Conservation (phyloP, 2,888 invertebrate species). For the Diogma glabrata region DNA sequence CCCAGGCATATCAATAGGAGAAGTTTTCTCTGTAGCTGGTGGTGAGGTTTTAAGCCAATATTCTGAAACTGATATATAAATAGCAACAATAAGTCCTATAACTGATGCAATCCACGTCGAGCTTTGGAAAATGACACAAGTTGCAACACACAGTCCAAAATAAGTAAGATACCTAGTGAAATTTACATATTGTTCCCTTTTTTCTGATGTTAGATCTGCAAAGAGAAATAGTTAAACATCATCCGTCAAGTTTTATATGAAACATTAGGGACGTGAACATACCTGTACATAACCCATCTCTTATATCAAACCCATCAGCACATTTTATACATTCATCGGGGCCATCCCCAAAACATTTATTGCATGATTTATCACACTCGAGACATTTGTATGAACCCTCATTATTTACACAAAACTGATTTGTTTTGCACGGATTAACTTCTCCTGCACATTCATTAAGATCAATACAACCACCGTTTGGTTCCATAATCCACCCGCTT, state of each 20-base stretch:
- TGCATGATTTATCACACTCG: slow-evolving; percentile 74
- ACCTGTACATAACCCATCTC: slow-evolving; percentile 68
- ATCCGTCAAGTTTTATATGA: too few relatives aligned
- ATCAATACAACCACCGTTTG: slow-evolving; percentile 75
- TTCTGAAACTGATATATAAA: slow-evolving; percentile 77
- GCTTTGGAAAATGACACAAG: slow-evolving; percentile 73
- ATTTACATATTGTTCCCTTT: slow-evolving; percentile 45
- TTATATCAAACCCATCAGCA: slow-evolving; percentile 56
- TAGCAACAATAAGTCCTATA: slow-evolving; percentile 65
- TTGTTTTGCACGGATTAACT: slow-evolving; percentile 41
- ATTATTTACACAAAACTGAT: slow-evolving; percentile 81
- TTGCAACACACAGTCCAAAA: slow-evolving; percentile 70
- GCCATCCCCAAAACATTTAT: slow-evolving; percentile 77
- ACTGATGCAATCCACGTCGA: slow-evolving; percentile 64
- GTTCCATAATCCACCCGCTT: slow-evolving; percentile 60
- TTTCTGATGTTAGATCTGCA: slow-evolving; percentile 40
- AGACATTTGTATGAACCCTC: slow-evolving; percentile 70
- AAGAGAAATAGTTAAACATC: too few relatives aligned
- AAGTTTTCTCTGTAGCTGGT: too few relatives aligned
- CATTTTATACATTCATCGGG: slow-evolving; percentile 83
- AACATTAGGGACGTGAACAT: too few relatives aligned
- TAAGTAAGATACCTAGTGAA: slow-evolving; percentile 71
- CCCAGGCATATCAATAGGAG: too few relatives aligned
- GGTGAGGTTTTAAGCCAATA: slow-evolving; percentile 46
- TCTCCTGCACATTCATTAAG: slow-evolving; percentile 67